These are phyloP conservation scores for Bugula neritina DNA, from an alignment of 2,888 invertebrate species.

Conservation along the genomic window DNA sequence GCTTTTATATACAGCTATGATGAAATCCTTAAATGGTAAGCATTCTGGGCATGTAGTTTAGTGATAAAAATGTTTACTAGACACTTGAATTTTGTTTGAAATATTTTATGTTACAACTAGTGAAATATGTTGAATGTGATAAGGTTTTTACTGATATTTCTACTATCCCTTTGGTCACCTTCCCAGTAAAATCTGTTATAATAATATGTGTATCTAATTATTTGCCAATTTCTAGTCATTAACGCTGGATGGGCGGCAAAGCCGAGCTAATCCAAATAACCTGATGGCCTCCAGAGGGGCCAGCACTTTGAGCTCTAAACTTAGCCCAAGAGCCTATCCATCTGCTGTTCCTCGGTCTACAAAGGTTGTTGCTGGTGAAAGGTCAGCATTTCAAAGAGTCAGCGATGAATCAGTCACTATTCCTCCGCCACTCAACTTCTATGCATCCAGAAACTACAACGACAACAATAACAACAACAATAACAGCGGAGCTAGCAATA, in stretches of 20 bases:
- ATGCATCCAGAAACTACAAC: neutral
- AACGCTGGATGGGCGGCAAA: neutral
- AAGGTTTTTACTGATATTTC: no score
- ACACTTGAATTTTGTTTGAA: no score
- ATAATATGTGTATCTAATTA: no score
- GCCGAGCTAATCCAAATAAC: neutral
- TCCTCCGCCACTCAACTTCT: slow-evolving; percentile 1
- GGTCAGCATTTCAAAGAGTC: slow-evolving; percentile 15
- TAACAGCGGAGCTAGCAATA: no score
- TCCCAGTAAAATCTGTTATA: no score
- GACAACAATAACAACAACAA: slow-evolving; percentile 10
- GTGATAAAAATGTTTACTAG: no score
- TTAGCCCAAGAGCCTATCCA: slow-evolving; percentile 24
- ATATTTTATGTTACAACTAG: no score
- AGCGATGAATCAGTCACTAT: neutral
- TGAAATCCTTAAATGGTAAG: no score
- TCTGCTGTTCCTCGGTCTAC: neutral
- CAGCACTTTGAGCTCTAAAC: slow-evolving; percentile 15
- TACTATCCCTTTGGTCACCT: no score
- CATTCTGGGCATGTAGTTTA: no score
- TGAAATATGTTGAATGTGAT: no score
- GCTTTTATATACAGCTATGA: no score
- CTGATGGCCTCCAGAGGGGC: neutral
- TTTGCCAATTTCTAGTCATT: slow-evolving; percentile 4
- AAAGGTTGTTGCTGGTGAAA: neutral